Evolutionary conservation across 2,797 vertebrate genomes (phyloP).

Genomic region (Pelodytes ibericus): DNA sequence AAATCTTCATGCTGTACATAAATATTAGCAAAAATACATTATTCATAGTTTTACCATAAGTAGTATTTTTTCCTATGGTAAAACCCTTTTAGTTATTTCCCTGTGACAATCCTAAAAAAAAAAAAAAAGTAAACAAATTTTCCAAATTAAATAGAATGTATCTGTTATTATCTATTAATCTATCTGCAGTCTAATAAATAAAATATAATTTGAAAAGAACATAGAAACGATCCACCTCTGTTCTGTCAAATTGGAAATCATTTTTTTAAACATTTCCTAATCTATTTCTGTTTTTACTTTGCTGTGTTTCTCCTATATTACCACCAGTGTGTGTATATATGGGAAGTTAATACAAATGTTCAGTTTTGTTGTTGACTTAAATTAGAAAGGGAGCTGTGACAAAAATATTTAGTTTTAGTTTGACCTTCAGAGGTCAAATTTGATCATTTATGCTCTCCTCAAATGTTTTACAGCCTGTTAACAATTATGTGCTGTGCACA

Average conservation of each 20-base stretch:
- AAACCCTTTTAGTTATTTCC: too few species aligned
- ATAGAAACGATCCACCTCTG: background rate
- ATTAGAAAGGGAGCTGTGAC: conserved; percentile 73
- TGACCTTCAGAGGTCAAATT: conserved; percentile 76
- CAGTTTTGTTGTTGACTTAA: conserved; percentile 67
- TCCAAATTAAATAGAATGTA: too few species aligned
- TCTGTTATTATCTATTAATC: too few species aligned
- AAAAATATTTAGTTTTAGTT: conserved; percentile 77
- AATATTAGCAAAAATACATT: too few species aligned
- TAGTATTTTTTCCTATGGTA: too few species aligned
- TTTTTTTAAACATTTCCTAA: background rate
- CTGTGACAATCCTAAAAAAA: too few species aligned
- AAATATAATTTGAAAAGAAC: too few species aligned
- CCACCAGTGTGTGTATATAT: conserved; percentile 27
- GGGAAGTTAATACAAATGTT: conserved; percentile 35
- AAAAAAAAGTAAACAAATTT: too few species aligned
- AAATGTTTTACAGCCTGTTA: conserved; percentile 76
- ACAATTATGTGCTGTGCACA: conserved; percentile 74
- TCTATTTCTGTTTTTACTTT: background rate
- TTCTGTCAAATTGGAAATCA: background rate
- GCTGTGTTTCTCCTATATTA: conserved; percentile 15
- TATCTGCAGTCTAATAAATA: too few species aligned
- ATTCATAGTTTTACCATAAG: too few species aligned
- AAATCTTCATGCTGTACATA: too few species aligned
- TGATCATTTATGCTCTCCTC: conserved; percentile 79